Evolutionary conservation across 2,797 vertebrate species (phyloP), one percentile per base, ranked within the genome.

Genomic region (Zonotrichia albicollis): DNA sequence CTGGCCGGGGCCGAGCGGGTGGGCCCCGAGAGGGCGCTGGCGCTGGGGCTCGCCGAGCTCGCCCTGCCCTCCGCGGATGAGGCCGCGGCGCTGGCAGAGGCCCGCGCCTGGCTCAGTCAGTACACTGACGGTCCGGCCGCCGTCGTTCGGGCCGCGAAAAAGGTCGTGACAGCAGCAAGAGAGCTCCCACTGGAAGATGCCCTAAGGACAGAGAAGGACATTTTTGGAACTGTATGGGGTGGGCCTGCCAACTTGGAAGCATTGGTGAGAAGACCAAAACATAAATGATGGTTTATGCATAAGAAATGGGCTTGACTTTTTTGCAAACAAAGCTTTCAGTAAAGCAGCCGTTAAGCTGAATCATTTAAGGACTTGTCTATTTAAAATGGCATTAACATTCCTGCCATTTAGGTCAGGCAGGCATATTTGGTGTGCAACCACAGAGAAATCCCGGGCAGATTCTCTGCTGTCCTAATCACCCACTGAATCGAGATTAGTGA

Each of bases 221-320:
- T 99, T 62, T 98, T 99, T 46, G 99, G 98, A 91, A 99, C 97
- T 3, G 95, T 99, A 30, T 99, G 99, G 99, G 99, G 99, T 5
- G 98, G 98, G 18, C 98, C 98, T 12, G 98, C 98, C 54, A 99
- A 99, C 95, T 93, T 99, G 88, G 95, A 98, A 90, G 99, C 99
- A 9, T 87, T 99, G 97, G 96, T 96, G 90, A 98, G 94, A 84
- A 98, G 96, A 94, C 86, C 95, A 68, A 99, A 99, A 97, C 98
- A 98, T 89, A 99, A 98, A 78, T 86, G 84, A 96, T 6, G 3
- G 22, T 19, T 58, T 43, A 1, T 26, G 40, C 4, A 0, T 65
- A 73, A 86, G 73, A 54, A 74, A 71, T 53, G 13, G n/a, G 67
- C 67, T 62, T 87, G 27, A 74, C 54, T 19, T 84, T 81, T 90